Evolutionary conservation across 2,888 invertebrate species (phyloP).

Genomic region (Cerceris ruficornis): DNA sequence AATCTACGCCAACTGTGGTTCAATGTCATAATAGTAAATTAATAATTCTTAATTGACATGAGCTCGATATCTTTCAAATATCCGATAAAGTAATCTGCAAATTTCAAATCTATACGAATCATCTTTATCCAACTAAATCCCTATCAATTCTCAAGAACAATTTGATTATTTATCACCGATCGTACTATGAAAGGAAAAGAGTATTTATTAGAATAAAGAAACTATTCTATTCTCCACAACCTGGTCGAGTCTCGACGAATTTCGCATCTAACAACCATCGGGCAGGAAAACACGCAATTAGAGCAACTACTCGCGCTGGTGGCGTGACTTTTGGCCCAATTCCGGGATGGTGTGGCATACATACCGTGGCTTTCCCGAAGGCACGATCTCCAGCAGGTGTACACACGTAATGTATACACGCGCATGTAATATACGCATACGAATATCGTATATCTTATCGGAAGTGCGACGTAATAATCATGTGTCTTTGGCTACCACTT

Average conservation of each 20-base stretch:
- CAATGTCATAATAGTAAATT: too few relatives aligned
- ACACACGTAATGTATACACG: constrained; percentile 38
- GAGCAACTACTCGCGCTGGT: not conserved
- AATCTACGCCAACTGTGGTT: too few relatives aligned
- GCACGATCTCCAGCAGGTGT: constrained; percentile 52
- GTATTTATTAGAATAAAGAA: too few relatives aligned
- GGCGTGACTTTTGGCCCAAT: constrained; percentile 57
- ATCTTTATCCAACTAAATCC: too few relatives aligned
- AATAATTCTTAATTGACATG: too few relatives aligned
- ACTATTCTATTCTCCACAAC: not conserved
- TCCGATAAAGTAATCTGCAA: too few relatives aligned
- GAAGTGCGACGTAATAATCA: constrained; percentile 17
- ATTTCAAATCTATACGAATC: too few relatives aligned
- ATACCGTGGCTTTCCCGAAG: constrained; percentile 58
- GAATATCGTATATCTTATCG: constrained; percentile 21
- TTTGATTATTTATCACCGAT: not conserved
- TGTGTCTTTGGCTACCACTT: constrained; percentile 1
- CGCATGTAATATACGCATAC: constrained; percentile 46
- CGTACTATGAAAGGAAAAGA: too few relatives aligned
- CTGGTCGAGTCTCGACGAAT: not conserved
- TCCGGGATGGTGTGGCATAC: constrained; percentile 56
- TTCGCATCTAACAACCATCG: constrained; percentile 1
- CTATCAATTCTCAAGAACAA: not conserved
- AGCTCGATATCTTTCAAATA: too few relatives aligned
- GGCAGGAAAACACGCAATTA: constrained; percentile 2